phyloP scores from a whole-genome alignment of 2,113 vertebrate species.

The Amphiprion percula region DNA sequence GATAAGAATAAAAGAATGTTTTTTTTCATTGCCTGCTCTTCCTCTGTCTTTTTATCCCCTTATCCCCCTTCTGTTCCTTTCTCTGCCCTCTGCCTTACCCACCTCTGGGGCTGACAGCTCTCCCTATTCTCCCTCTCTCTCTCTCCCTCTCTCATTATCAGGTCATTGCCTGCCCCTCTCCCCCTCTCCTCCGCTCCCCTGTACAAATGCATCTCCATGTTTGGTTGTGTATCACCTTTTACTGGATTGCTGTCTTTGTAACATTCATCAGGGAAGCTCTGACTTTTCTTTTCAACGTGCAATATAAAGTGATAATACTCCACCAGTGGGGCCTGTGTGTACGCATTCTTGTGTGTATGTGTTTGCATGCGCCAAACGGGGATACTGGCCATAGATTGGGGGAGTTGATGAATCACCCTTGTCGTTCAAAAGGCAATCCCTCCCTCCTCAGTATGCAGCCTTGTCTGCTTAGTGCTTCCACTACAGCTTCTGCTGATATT shows the following conservation, averaged over 20 bases:
- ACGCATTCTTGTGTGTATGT: conserved; percentile 22
- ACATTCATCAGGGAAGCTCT: conserved; percentile 78
- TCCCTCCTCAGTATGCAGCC: conserved; percentile 87
- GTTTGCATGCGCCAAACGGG: conserved; percentile 57
- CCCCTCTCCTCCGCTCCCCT: not conserved
- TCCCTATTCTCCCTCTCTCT: conserved; percentile 59
- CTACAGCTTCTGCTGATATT: conserved; percentile 82
- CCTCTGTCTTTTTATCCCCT: conserved; percentile 76
- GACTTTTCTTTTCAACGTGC: conserved; percentile 75
- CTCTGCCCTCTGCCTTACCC: conserved; percentile 80
- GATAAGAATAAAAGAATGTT: conserved; percentile 82
- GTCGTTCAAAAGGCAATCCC: conserved; percentile 85
- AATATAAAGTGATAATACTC: conserved; percentile 80
- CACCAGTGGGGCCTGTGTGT: conserved; percentile 58
- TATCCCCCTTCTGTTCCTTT: conserved; percentile 75
- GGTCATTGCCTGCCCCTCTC: conserved; percentile 52
- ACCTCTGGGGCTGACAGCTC: conserved; percentile 74
- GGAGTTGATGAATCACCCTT: conserved; percentile 83
- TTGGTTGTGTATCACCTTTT: conserved; percentile 81
- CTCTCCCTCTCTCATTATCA: conserved; percentile 65
- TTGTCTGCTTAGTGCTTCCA: conserved; percentile 80
- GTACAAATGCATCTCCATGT: conserved; percentile 78
- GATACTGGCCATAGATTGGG: conserved; percentile 80
- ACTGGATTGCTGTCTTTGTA: conserved; percentile 76
- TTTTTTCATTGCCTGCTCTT: conserved; percentile 66